Base-by-base conservation (phyloP, 2,888 invertebrate species). In the Salpingus planirostris region DNA sequence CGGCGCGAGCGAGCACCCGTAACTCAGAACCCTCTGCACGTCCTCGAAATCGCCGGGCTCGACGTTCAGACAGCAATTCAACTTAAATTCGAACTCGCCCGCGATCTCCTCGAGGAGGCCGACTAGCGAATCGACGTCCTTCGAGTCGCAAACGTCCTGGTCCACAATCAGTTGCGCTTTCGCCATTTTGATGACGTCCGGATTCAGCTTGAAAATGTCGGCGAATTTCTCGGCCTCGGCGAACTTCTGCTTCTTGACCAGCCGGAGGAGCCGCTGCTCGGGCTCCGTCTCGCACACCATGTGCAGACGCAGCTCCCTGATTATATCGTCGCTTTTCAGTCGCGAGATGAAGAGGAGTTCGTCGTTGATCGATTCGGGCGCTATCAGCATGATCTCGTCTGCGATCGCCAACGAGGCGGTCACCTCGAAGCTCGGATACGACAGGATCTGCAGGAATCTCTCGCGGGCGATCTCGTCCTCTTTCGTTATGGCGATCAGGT, bases 181-280 rank as follows among this genome's bases (percentile, higher is more conserved):
- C 2, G 67, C 66, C 36, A 59, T 62, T 36, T 62, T 59, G 6
- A 57, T 43, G 31, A 65, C 59, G 18, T 56, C 40, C 1, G 31
- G 32, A 38, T 66, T 54, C 12, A 73, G 51, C 29, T 58, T 51
- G 46, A 65, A 68, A 14, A 52, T 51, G 23, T 40, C 49, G 1
- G 70, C 70, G 50, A 70, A 71, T 11, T 47, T 39, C 47, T 67
- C 64, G 2, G 71, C 72, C 47, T 68, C 67, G 6, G 65, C 61
- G 44, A 68, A 70, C 43, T 63, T 60, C 24, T 58, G 54, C 41
- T 63, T 58, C 28, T 59, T 58, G 11, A 72, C 44, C 28, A 72
- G 54, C 42, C 68, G 54, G 29, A 61, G 55, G 7, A 71, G 54
- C 36, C 68, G 62, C 38, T 56, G 52, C 34, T 67, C 65, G 1